Conservation (phyloP, 2,888 invertebrate species). For the Didymodactylos carnosus region DNA sequence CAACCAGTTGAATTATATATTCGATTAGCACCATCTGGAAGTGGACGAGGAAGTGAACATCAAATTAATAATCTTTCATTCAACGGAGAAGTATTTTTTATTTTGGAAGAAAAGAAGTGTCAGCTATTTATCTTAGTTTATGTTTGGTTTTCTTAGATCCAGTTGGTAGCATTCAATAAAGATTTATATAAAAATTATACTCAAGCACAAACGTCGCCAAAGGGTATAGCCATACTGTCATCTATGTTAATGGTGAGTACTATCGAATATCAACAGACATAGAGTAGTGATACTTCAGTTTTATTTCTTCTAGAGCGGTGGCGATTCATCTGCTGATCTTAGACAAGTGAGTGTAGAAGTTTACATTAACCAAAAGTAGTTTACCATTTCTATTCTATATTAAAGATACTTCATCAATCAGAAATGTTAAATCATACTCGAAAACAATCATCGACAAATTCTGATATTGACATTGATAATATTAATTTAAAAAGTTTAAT, state of each 20-base stretch:
- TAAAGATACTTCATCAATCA: background rate
- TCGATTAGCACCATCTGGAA: slow-evolving; percentile 41
- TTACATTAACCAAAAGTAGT: slow-evolving; percentile 72
- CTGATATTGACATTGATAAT: slow-evolving; percentile 60
- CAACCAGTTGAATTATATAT: slow-evolving; percentile 76
- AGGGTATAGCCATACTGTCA: slow-evolving; percentile 82
- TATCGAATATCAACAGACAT: background rate
- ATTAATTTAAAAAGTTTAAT: slow-evolving; percentile 65
- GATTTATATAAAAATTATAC: slow-evolving; percentile 88
- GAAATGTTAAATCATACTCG: background rate
- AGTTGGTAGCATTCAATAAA: slow-evolving; percentile 92
- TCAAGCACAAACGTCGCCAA: slow-evolving; percentile 73
- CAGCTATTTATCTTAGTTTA: background rate
- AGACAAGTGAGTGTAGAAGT: slow-evolving; percentile 46
- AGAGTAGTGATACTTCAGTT: background rate
- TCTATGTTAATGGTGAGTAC: slow-evolving; percentile 67
- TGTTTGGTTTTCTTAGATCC: slow-evolving; percentile 54
- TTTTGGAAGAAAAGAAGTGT: background rate
- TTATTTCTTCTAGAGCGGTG: background rate
- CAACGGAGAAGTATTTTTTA: slow-evolving; percentile 51
- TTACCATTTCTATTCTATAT: no score
- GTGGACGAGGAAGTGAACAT: slow-evolving; percentile 85
- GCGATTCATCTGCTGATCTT: background rate
- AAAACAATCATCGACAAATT: slow-evolving; percentile 43
- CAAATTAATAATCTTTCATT: slow-evolving; percentile 69